Base-by-base conservation (phyloP, 2,888 invertebrate species). In the Lithosia quadra region DNA sequence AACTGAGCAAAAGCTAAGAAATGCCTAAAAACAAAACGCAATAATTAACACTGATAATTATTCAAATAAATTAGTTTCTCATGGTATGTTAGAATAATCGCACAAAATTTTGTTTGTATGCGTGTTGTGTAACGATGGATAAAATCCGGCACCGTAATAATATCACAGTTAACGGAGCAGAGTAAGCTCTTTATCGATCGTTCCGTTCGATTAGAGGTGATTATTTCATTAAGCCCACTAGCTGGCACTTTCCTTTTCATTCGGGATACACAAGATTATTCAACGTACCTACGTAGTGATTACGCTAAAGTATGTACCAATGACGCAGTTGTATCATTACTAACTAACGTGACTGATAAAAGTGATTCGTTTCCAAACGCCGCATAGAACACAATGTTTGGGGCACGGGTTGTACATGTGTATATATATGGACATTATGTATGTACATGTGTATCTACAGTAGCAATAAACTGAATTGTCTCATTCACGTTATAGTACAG, bases 161-260 rank as follows among this genome's bases (percentile, higher is more conserved):
- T 74, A 67, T 71, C 64, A 68, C 21, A 63, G 68, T 59, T 72
- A 74, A 71, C 80, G 63, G 72, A 73, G 71, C 74, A 72, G 66
- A 67, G 63, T 79, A 72, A 79, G 74, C 76, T 66, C 61, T 69
- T 73, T 79, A 84, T 80, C 77, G 74, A 79, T 77, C 74, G 62
- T 71, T 73, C 66, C 71, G 66, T 74, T 63, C 62, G 72, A 72
- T 75, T 72, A 71, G 70, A 75, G 74, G 77, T 76, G 75, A 77
- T 79, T 82, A 83, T 74, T 77, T 69, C 67, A 73, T 74, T 76
- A 79, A 73, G 63, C 64, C 64, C 55, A 58, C 67, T 63, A 71
- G 64, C 63, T 65, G 56, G 63, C 43, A 63, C 63, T 67, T 57
- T 71, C 49, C 43, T 11, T 67, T 49, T 70, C 67, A 36, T 57